Evolutionary conservation across 37 sponge, comb jelly and placozoan species (phyloP).

Genomic region (Bolinopsis microptera): DNA sequence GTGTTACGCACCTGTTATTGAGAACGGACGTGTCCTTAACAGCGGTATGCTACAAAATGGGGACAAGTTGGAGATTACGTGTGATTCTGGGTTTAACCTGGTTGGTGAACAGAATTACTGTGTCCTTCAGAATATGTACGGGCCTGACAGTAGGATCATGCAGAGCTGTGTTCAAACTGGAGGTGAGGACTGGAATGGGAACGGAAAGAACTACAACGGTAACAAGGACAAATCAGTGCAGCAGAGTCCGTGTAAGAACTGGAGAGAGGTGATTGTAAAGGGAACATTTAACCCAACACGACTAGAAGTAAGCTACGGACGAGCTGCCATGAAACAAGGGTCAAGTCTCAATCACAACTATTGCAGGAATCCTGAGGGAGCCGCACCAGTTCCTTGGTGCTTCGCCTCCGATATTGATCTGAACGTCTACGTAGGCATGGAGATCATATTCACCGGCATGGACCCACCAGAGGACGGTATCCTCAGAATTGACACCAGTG

Average conservation of each 20-base stretch:
- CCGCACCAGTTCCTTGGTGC: background rate
- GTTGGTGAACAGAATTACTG: slow-evolving; percentile 55
- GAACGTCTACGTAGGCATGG: background rate
- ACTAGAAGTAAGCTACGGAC: background rate
- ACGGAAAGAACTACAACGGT: background rate
- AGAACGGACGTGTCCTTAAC: background rate
- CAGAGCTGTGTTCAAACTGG: background rate
- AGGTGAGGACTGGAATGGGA: background rate
- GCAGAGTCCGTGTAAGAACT: background rate
- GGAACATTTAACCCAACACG: background rate
- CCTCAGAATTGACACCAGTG: background rate
- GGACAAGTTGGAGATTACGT: background rate
- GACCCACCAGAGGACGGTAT: background rate
- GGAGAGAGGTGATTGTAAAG: background rate
- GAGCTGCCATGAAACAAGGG: background rate
- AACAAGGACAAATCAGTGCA: background rate
- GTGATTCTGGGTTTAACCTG: slow-evolving; percentile 6
- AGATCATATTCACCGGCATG: background rate
- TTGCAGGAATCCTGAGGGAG: background rate
- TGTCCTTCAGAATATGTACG: slow-evolving; percentile 25
- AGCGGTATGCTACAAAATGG: background rate
- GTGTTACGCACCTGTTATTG: slow-evolving; percentile 12
- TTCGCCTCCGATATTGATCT: background rate
- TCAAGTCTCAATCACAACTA: slow-evolving; percentile 28
- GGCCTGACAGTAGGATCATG: slow-evolving; percentile 37